Evolutionary conservation across 2,888 invertebrate species (phyloP), one percentile per base, ranked within the genome.

Genomic region (Synergus umbraculus): DNA sequence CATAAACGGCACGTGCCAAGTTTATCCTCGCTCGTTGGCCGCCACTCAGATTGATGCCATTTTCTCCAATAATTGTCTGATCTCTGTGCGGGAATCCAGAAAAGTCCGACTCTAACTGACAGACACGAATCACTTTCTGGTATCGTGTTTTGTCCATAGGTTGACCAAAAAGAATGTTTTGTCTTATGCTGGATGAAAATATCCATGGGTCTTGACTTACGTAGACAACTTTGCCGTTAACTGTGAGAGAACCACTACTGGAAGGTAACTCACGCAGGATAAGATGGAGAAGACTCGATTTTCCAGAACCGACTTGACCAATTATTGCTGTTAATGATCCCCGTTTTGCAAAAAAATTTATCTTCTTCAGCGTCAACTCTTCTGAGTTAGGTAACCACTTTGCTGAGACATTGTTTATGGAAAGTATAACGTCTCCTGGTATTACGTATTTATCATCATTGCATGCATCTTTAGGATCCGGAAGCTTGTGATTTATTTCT

Each of bases 181-280:
- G 94, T 76, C 94, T 91, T 5, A 95, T 92, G 86, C 95, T 93
- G 87, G 96, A 95, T 0, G 95, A 94, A 87, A 96, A 96, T 10
- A 96, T 93, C 97, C 98, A 98, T 0, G 98, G 95, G 86, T 97
- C 95, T 88, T 97, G 97, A 44, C 96, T 94, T 0, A 96, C 96
- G 88, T 97, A 98, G 29, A 95, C 95, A 1, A 96, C 89, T 63
- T 92, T 93, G 5, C 97, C 97, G 49, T 93, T 92, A 0, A 96
- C 93, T 65, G 82, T 49, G 15, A 83, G 22, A 15, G 3, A n/a
- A 43, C 84, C 84, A 10, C 12, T 78, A 18, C 66, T 78, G 0
- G 81, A 1, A 7, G 65, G 76, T 49, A 97, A 92, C 92, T 98
- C 98, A 0, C 91, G 90, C 0, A 93, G 89, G 77, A 95, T 93